Evolutionary conservation across 1,140 invertebrate species (phyloP).

Genomic region (Trachymyrmex septentrionalis): DNA sequence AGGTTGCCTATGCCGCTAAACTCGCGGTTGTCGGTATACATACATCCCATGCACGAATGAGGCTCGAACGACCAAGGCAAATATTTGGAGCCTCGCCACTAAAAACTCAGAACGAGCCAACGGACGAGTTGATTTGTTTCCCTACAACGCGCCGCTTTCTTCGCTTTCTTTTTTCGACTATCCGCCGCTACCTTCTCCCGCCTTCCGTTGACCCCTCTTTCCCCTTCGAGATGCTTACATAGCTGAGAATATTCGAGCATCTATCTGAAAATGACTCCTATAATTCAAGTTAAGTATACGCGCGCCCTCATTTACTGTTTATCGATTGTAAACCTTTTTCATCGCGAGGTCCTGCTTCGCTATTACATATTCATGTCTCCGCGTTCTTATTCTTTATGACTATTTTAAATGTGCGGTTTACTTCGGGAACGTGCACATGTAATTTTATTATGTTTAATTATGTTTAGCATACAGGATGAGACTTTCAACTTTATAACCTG

Average conservation of each 20-base stretch:
- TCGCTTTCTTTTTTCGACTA: conserved; percentile 66
- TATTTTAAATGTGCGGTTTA: conserved; percentile 39
- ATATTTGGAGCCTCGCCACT: conserved; percentile 86
- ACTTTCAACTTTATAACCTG: conserved; percentile 4
- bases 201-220: conserved; percentile 54
- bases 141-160: conserved; percentile 79
- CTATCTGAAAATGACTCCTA: conserved; percentile 72
- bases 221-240: conserved; percentile 41
- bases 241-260: conserved; percentile 59
- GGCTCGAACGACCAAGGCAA: conserved; percentile 81
- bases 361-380: conserved; percentile 48
- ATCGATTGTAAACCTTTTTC: conserved; percentile 67
- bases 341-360: conserved; percentile 33
- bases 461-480: conserved; percentile 25
- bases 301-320: conserved; percentile 63
- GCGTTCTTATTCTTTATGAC: conserved; percentile 31
- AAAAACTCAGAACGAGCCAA: too few relatives aligned
- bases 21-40: conserved; percentile 73
- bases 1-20: conserved; percentile 49
- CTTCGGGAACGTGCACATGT: conserved; percentile 12
- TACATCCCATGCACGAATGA: conserved; percentile 73
- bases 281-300: conserved; percentile 74
- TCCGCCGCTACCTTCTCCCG: conserved; percentile 55
- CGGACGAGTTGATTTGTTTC: too few relatives aligned
- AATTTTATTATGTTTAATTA: conserved; percentile 46